phyloP scores from a whole-genome alignment of 2,888 invertebrate genomes.

The Xestia ashworthii region DNA sequence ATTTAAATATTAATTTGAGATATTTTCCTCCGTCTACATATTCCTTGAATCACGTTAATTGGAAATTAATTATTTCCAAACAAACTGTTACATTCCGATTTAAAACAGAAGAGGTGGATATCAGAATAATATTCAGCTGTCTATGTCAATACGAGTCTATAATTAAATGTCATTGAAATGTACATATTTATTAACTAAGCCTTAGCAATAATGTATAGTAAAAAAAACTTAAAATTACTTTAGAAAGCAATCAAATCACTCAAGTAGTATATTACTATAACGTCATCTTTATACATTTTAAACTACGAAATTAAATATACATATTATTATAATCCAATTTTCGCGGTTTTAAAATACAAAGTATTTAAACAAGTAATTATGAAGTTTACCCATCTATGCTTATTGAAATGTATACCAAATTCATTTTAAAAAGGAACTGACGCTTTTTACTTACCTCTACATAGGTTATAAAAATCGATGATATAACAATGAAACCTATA shows the following conservation, averaged over 20 bases:
- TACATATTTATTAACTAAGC: slow-evolving; percentile 49
- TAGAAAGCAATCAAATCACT: slow-evolving; percentile 58
- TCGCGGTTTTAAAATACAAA: background rate
- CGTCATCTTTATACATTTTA: slow-evolving; percentile 9
- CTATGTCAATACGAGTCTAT: slow-evolving; percentile 46
- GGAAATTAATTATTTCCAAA: background rate
- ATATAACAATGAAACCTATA: slow-evolving; percentile 35
- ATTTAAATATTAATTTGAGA: slow-evolving; percentile 8
- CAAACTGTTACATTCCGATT: slow-evolving; percentile 61
- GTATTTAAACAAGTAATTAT: slow-evolving; percentile 1
- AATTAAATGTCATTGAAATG: slow-evolving; percentile 27
- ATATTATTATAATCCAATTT: background rate
- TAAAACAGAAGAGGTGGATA: slow-evolving; percentile 10
- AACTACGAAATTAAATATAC: slow-evolving; percentile 1
- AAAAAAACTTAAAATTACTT: slow-evolving; percentile 33
- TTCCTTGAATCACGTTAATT: background rate
- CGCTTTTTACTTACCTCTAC: slow-evolving; percentile 54
- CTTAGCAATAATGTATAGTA: slow-evolving; percentile 60
- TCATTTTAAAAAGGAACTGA: slow-evolving; percentile 55
- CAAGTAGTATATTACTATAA: slow-evolving; percentile 16
- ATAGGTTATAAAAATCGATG: slow-evolving; percentile 41
- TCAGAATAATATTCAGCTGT: slow-evolving; percentile 31
- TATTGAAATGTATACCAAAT: slow-evolving; percentile 54
- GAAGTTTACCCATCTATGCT: slow-evolving; percentile 24
- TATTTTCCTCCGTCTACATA: background rate